These are phyloP conservation scores for Heliconius himera DNA, from an alignment of 1,140 invertebrate species.

Conservation along the genomic window DNA sequence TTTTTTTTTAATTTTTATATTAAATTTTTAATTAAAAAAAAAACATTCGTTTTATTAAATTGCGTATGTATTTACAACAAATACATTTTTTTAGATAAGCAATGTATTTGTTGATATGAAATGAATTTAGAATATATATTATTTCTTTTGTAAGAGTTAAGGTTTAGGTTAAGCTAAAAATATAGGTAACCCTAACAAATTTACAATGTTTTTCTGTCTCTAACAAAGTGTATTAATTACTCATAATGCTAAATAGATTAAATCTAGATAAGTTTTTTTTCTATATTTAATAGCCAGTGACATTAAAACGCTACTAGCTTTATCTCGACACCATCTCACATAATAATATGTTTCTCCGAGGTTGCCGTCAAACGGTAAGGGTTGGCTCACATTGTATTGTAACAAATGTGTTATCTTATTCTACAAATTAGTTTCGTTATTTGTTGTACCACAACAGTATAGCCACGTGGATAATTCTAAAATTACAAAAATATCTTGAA, in stretches of 20 bases:
- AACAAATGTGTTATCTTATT: conserved; percentile 17
- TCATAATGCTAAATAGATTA: too few relatives aligned
- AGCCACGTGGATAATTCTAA: neutral
- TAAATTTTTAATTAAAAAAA: neutral
- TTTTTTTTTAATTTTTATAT: neutral
- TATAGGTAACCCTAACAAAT: too few relatives aligned
- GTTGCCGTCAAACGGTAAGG: conserved; percentile 36
- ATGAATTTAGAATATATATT: too few relatives aligned
- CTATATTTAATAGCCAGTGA: neutral
- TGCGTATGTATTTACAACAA: too few relatives aligned
- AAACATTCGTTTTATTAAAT: too few relatives aligned
- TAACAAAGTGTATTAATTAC: too few relatives aligned
- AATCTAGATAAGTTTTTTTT: neutral
- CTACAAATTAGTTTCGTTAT: conserved; percentile 34
- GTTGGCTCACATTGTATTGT: conserved; percentile 30
- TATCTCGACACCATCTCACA: neutral
- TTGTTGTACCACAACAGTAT: neutral
- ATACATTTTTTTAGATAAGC: too few relatives aligned
- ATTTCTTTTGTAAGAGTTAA: too few relatives aligned
- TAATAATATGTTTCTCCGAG: conserved; percentile 33
- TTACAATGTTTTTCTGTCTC: too few relatives aligned
- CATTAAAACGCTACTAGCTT: neutral
- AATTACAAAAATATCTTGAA: neutral
- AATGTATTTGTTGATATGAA: too few relatives aligned
- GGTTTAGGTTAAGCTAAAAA: too few relatives aligned